Evolutionary conservation across 2,113 vertebrate species (phyloP).

Genomic region (Anas platyrhynchos): DNA sequence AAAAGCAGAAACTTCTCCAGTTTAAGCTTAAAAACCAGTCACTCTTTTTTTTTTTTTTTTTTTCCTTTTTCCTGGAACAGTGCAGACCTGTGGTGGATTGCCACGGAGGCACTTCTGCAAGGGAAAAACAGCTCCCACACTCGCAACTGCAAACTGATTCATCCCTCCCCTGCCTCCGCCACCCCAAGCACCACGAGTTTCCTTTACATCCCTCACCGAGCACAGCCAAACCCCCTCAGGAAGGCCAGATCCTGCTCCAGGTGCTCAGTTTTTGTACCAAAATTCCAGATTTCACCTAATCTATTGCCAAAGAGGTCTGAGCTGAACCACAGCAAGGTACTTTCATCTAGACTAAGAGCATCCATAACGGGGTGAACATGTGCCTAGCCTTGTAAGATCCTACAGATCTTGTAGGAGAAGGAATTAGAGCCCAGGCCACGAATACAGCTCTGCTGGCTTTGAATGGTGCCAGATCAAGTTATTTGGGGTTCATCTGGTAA

Average conservation of each 20-base stretch:
- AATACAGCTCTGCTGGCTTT: neutral
- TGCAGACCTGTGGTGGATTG: neutral
- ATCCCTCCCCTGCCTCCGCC: fast-evolving
- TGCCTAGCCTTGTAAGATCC: neutral
- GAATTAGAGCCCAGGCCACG: neutral
- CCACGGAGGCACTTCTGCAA: neutral
- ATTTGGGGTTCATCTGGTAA: neutral
- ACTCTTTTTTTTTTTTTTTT: neutral
- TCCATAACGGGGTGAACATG: neutral
- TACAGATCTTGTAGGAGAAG: fast-evolving
- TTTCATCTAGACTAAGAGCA: neutral
- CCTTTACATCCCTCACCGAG: neutral
- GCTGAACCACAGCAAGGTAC: neutral
- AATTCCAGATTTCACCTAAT: neutral
- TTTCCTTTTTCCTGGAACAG: neutral
- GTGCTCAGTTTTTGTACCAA: neutral
- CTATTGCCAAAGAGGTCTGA: fast-evolving
- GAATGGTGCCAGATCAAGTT: neutral
- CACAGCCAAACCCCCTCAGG: neutral
- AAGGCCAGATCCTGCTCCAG: neutral
- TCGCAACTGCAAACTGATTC: neutral
- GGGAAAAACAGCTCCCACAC: neutral
- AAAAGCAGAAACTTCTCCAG: neutral
- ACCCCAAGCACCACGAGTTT: neutral
- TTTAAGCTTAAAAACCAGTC: neutral